A percentile compares a stretch with the other conserved stretches of the same genome.
phyloP scores from a whole-genome alignment of 2,113 vertebrate genomes.

The Thamnaconus septentrionalis region DNA sequence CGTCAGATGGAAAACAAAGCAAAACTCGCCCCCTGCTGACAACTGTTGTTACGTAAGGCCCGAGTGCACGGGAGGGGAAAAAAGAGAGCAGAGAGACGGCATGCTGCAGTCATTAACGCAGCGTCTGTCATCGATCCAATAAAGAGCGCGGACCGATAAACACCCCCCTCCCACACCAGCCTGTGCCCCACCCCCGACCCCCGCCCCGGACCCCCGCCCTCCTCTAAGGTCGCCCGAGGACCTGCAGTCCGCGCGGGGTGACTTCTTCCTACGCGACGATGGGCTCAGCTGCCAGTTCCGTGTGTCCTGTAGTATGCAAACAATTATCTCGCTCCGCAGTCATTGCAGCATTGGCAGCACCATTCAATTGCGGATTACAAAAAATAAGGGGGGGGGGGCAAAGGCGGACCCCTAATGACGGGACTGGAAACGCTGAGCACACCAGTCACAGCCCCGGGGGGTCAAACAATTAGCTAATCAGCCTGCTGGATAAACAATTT shows the following conservation, averaged over 20 bases:
- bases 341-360: constrained; percentile 28
- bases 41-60: constrained; percentile 31
- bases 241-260: constrained; percentile 13
- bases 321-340: constrained; percentile 51
- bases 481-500: constrained; percentile 42
- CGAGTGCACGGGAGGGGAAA: neutral
- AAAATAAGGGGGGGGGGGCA: constrained; percentile 9
- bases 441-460: constrained; percentile 27
- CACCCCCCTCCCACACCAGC: neutral
- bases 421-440: constrained; percentile 25
- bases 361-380: constrained; percentile 44
- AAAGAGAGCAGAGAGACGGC: constrained; percentile 20
- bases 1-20: too few species aligned
- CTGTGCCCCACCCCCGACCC: too few species aligned
- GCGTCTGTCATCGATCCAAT: constrained; percentile 54
- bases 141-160: constrained; percentile 24
- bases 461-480: constrained; percentile 60
- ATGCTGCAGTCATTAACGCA: constrained; percentile 52
- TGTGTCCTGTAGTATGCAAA: constrained; percentile 54
- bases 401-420: constrained; percentile 42
- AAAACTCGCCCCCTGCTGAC: neutral
- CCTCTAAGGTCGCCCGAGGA: constrained; percentile 48
- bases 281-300: constrained; percentile 17
- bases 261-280: constrained; percentile 5
- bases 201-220: constrained; percentile 21